These are phyloP conservation scores for Passer montanus DNA, from an alignment of 2,113 vertebrate genomes.

Conservation along the genomic window DNA sequence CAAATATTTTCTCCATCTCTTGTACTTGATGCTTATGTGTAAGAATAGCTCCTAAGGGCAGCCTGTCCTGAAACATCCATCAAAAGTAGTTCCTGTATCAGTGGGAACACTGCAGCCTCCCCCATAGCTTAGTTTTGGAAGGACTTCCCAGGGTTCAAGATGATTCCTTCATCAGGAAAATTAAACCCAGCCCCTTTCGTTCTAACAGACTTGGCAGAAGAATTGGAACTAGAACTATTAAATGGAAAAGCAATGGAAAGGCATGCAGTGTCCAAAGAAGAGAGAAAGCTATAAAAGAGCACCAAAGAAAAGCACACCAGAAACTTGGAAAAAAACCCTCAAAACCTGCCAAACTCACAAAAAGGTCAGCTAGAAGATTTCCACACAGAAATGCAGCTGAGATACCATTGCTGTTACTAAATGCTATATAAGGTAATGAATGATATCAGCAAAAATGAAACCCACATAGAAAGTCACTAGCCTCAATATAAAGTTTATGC, in stretches of 20 bases:
- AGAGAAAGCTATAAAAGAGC: neutral
- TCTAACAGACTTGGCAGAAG: conserved; percentile 17
- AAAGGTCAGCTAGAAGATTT: neutral
- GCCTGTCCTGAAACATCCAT: neutral
- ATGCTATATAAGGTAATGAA: neutral
- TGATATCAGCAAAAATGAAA: neutral
- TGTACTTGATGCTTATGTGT: neutral
- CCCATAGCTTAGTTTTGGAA: neutral
- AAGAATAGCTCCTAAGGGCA: neutral
- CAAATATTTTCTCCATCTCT: neutral
- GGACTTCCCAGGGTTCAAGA: neutral
- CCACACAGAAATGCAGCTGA: neutral
- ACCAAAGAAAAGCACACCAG: conserved; percentile 2
- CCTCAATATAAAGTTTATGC: neutral
- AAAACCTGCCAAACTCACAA: neutral
- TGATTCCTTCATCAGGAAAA: neutral
- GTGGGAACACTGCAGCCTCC: neutral
- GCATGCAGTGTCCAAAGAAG: neutral
- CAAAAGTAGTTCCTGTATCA: neutral
- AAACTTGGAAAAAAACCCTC: neutral
- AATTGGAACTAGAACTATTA: neutral
- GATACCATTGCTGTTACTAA: neutral
- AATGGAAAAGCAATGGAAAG: neutral
- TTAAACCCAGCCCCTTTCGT: neutral
- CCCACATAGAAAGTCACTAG: neutral